Evolutionary conservation across 23 tunicate species (phyloP), one percentile per base, ranked within the genome.

Genomic region (Pegea sp.): DNA sequence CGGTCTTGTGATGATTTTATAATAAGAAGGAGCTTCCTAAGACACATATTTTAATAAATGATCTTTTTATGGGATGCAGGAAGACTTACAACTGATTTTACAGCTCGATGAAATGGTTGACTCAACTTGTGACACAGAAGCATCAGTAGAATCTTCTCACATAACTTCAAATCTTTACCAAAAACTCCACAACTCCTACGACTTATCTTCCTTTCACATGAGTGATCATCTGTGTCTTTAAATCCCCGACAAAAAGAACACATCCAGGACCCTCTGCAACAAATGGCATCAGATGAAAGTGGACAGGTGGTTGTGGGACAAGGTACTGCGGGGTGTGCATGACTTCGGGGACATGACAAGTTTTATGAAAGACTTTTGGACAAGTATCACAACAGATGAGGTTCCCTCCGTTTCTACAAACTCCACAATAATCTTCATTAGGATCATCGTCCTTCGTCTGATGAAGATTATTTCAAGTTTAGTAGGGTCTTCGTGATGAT

Each of bases 361-460:
- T 60, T 1, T 63, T 24, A 25, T 78, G 91, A 29, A 54, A 78
- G 32, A 78, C 91, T 38, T 78, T 78, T 19, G 91, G 91, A 43
- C 91, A 78, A 21, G 77, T 55, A 54, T 78, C 91, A 59, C 91
- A 78, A 34, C 91, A 78, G 4, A 78, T 54, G 2, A 78, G 61
- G 28, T 78, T 72, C 0, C 91, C 91, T 5, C 91, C 91, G 43
- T 78, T 78, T 30, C 71, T 62, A 29, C 91, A 78, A 34, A 78
- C 91, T n/a, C 68, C 91, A 48, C 91, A 78, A 72, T 73, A 78
- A 34, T 78, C 91, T 34, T 78, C 89, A 46, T 76, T 76, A 0
- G 80, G 70, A 34, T 72, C 80, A 31, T 44, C 53, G 70, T 11
- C 46, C 46, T 16, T 11, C 46, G 16, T 38, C 46, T 38, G 46